Base-by-base conservation (phyloP, 2,797 vertebrate species). In the Okamejei kenojei region DNA sequence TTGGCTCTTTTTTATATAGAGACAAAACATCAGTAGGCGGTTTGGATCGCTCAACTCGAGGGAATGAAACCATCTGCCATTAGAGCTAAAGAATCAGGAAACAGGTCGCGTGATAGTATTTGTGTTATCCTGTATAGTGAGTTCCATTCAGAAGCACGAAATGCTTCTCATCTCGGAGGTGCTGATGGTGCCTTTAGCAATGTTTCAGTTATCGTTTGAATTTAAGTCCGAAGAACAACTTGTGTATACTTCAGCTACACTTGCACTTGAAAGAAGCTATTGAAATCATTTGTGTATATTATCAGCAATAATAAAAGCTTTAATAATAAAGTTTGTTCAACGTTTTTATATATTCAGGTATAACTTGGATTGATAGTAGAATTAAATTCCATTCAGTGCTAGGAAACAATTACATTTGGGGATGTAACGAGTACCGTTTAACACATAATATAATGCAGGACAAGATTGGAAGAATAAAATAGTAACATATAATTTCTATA, bases 11-110 rank as follows among this genome's bases (percentile, higher is more conserved):
- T 88, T 88, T 35, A 88, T 26, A 74, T 8, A 74, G 11, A 92
- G 45, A 92, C 90, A 92, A 92, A 92, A 92, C 90, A 97, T 96
- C 97, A 97, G 96, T 95, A 94, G 96, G 97, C 95, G 94, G 94
- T 95, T 95, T 95, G 96, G 97, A 96, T 97, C 73, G 90, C 76
- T 76, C 90, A 58, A 92, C 90, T 26, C 71, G 26, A 95, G 94
- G 96, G 96, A 96, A 97, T 96, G 95, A 96, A 97, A 96, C 98
- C 98, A 98, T 99, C 98, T 98, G 98, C 97, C 97, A 96, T 96
- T 96, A 92, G 71, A 92, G 90, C 73, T 92, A 92, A 92, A 92
- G 90, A 92, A 92, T 76, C 45, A 92, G 90, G 90, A 92, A 92
- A 76, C 71, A 54, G 90, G 90, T 92, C 90, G 71, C 65, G 90